A percentile compares a stretch with the other conserved stretches of the same genome.
Conservation (phyloP, 2,113 vertebrate species). For the human region DNA sequence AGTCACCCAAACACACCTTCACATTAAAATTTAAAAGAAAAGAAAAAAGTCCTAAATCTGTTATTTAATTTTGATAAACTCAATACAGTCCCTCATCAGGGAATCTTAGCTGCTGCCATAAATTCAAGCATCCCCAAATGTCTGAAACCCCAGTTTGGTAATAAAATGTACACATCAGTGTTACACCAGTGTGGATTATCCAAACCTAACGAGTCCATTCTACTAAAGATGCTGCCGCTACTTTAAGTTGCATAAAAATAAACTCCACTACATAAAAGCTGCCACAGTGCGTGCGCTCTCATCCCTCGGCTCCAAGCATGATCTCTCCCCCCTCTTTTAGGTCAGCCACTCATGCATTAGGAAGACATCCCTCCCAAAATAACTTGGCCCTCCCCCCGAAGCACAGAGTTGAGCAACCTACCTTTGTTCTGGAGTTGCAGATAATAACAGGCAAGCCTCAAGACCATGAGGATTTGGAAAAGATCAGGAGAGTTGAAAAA, state of each 20-base stretch:
- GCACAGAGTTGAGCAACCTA: slow-evolving; percentile 89
- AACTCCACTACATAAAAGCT: slow-evolving; percentile 76
- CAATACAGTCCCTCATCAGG: slow-evolving; percentile 65
- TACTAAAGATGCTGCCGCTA: slow-evolving; percentile 62
- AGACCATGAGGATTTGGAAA: slow-evolving; percentile 91
- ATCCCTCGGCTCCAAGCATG: slow-evolving; percentile 70
- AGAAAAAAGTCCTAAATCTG: slow-evolving; percentile 39
- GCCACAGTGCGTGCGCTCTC: slow-evolving; percentile 74
- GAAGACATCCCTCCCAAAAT: slow-evolving; percentile 86
- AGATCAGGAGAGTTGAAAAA: slow-evolving; percentile 86
- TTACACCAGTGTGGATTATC: slow-evolving; percentile 60
- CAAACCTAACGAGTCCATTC: slow-evolving; percentile 60
- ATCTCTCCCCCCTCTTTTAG: slow-evolving; percentile 73
- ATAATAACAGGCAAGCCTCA: slow-evolving; percentile 91
- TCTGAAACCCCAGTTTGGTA: slow-evolving; percentile 2
- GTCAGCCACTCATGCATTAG: slow-evolving; percentile 85
- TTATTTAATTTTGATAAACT: slow-evolving; percentile 69
- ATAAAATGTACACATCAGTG: slow-evolving; percentile 37
- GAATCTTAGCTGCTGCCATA: slow-evolving; percentile 68
- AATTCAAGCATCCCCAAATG: slow-evolving; percentile 46
- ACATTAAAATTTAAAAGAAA: slow-evolving; percentile 39
- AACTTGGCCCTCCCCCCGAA: slow-evolving; percentile 85
- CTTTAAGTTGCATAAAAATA: slow-evolving; percentile 83
- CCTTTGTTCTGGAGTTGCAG: slow-evolving; percentile 92
- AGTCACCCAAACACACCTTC: slow-evolving; percentile 76